Base-by-base conservation (phyloP, 1,140 invertebrate species). In the Latrodectus geometricus region DNA sequence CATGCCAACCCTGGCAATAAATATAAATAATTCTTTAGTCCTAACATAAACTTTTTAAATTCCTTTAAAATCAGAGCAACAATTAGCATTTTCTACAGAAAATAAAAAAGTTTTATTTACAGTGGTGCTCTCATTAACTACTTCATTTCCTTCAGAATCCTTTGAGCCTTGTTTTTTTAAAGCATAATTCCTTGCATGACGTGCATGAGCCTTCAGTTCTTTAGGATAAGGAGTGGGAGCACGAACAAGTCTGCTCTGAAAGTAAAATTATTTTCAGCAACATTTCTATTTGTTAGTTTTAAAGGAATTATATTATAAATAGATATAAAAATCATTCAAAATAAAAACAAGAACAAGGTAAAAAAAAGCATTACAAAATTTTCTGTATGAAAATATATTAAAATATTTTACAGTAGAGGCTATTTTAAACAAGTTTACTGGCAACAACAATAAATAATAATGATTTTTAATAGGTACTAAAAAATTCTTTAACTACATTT, bases 191-290 rank as follows among this genome's bases (percentile, higher is more conserved):
- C 91, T 90, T 50, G 95, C 94, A 92, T 96, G 95, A 90, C 95
- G 95, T 35, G 95, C 95, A 90, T 96, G 94, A 88, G 94, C 95
- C 89, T 95, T 94, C 88, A 98, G 93, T 91, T 98, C 97, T 93
- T 98, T 98, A 72, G 97, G 96, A 91, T 97, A 97, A 50, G 97
- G 97, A 87, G 96, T 98, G 50, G 96, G 96, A 84, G 95, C 95
- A 89, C 96, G 93, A 89, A 95, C 93, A 78, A 97, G 91, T 89
- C 93, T 93, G 81, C 92, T 93, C 88, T 90, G 48, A 66, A 85
- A 77, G 17, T 61, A 11, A 61, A 61, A 61, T 52, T 69, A 23
- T 35, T 35, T 35, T 35, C 5, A 35, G 35, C 35, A 35, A 35
- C 35, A 35, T 35, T 35, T 35, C 35, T 35, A 35, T 5, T 35